Evolutionary conservation across 2,888 invertebrate species (phyloP), one percentile per base, ranked within the genome.

Genomic region (Campopleginae sp.): DNA sequence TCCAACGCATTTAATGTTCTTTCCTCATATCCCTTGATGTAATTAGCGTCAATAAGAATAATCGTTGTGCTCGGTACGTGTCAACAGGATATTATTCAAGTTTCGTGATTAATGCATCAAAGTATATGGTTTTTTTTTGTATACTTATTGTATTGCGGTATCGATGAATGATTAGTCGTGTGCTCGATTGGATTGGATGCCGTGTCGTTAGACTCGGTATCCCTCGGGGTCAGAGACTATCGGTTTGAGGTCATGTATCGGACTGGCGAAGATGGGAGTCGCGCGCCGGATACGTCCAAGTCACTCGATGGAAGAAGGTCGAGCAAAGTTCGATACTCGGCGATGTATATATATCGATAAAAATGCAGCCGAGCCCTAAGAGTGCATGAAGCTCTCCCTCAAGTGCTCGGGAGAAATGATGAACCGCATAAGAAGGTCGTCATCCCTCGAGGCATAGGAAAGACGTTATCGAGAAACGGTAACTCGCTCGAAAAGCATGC

Each of bases 201-300:
- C 68, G 6, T 77, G 58, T 68, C 48, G 71, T 58, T 68, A 70
- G 51, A 68, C 78, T 78, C 74, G 81, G 81, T 70, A 81, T 74
- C 81, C 54, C 54, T 23, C 33, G 78, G 66, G 84, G 81, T 85
- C 74, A 78, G 78, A 78, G 63, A 54, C 84, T 51, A 85, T 85
- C 74, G 77, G 81, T 81, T 81, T 78, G 78, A 78, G 84, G 74
- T 81, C 84, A 75, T 78, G 81, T 74, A 78, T 85, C 81, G 75
- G 63, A 19, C 68, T 81, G 38, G 38, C 48, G n/a, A 61, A 51
- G n/a, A 75, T 19, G 31, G 17, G 46, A 38, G 38, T 38, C 46
- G 68, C 48, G 70, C 33, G 38, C 46, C 44, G 74, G 74, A 72
- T 51, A 72, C 31, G 63, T 63, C 33, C 7, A 17, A 51, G 76